Percentiles rank a stretch among this genome's conserved stretches.
Conservation (phyloP, 2,888 invertebrate species). For the Nudaria mundana region DNA sequence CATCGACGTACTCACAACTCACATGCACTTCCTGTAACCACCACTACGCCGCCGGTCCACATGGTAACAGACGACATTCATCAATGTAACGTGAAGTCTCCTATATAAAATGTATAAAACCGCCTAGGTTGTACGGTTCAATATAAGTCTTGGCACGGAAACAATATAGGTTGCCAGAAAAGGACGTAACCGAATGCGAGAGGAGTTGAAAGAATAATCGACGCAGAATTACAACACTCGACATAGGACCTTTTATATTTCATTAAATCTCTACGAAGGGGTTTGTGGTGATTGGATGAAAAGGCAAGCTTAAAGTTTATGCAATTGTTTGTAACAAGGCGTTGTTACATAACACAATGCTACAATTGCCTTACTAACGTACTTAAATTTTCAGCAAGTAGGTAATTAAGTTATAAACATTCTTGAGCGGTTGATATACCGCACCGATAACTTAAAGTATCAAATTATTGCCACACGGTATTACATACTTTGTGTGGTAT, state of each 20-base stretch:
- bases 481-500: too few species aligned
- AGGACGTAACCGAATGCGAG: conserved; percentile 59
- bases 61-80: conserved; percentile 27
- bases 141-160: conserved; percentile 69
- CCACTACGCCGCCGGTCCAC: conserved; percentile 21
- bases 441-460: too few species aligned
- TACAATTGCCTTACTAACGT: too few species aligned
- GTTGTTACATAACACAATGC: conserved; percentile 24
- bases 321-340: conserved; percentile 7
- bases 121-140: conserved; percentile 60
- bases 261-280: conserved; percentile 51
- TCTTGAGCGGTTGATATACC: too few species aligned
- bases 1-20: conserved; percentile 49
- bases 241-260: conserved; percentile 55
- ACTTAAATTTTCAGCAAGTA: too few species aligned
- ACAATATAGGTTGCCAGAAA: conserved; percentile 70
- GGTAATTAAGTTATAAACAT: too few species aligned
- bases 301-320: conserved; percentile 16
- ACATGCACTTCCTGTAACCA: conserved; percentile 60
- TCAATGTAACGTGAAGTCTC: conserved; percentile 27
- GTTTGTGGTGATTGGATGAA: conserved; percentile 40
- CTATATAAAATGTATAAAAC: conserved; percentile 54
- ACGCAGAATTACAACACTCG: conserved; percentile 48
- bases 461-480: too few species aligned
- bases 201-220: conserved; percentile 55